Percentiles rank a stretch among this genome's conserved stretches.
These are phyloP conservation scores for Hassar affinis DNA, from an alignment of 2,113 vertebrate genomes.

Conservation along the genomic window DNA sequence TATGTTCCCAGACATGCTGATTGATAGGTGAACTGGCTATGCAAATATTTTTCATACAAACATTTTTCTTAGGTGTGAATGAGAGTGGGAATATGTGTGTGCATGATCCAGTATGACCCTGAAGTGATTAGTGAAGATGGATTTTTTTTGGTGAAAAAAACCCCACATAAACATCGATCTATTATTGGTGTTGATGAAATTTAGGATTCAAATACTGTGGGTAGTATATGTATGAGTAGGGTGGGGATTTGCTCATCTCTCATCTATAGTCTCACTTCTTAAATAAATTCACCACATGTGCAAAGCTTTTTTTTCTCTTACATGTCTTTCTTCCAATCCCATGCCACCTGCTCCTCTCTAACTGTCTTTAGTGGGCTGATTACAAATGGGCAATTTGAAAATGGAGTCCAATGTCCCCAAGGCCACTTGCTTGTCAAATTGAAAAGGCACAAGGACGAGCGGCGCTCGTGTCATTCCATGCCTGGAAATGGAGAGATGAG, in stretches of 20 bases:
- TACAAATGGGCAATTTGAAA: slow-evolving; percentile 80
- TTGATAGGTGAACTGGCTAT: not conserved
- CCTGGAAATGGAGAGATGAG: slow-evolving; percentile 34
- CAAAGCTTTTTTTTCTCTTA: slow-evolving; percentile 30
- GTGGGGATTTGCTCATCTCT: not conserved
- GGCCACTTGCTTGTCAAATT: slow-evolving; percentile 75
- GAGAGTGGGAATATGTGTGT: not conserved
- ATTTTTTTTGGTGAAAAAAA: not conserved
- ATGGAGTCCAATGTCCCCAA: slow-evolving; percentile 74
- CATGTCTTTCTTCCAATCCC: slow-evolving; percentile 38
- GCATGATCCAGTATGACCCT: not conserved
- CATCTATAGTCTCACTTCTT: not conserved
- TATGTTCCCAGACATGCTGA: not conserved
- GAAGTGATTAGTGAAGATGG: not conserved
- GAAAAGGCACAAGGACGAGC: slow-evolving; percentile 76
- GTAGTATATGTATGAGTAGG: not conserved
- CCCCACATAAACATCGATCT: not conserved
- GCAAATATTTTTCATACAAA: too few species aligned
- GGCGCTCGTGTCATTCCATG: slow-evolving; percentile 59
- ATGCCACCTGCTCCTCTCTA: slow-evolving; percentile 53
- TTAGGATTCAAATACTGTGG: not conserved
- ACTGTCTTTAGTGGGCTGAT: slow-evolving; percentile 72
- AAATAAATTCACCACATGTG: not conserved
- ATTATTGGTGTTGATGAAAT: not conserved
- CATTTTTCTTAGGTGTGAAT: not conserved